phyloP scores from a whole-genome alignment of 1,140 invertebrate genomes.

The Drosophila hydei region DNA sequence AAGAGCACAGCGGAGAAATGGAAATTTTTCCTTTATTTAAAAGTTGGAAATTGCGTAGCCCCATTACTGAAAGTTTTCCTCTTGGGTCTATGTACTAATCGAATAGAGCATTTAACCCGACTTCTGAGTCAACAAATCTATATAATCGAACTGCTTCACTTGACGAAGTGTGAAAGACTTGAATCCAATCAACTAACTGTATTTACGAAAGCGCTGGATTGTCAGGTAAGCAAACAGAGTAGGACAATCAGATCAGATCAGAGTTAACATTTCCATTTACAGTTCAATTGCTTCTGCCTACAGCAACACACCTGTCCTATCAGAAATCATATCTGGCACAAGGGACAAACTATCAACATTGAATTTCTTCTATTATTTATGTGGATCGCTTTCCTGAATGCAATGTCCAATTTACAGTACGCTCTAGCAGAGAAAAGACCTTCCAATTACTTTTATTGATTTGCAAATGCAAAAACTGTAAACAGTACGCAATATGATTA shows the following conservation, averaged over 20 bases:
- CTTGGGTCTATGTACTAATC: not conserved
- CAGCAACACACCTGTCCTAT: not conserved
- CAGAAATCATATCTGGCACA: slow-evolving; percentile 11
- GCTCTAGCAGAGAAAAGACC: not conserved
- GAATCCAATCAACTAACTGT: too few relatives aligned
- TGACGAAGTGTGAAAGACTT: not conserved
- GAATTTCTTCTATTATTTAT: slow-evolving; percentile 1
- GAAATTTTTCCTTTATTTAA: not conserved
- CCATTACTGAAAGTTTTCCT: not conserved
- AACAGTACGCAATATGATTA: too few relatives aligned
- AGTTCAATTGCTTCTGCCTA: not conserved
- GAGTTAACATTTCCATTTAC: not conserved
- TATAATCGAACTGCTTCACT: not conserved
- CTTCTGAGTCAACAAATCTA: not conserved
- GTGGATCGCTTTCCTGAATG: slow-evolving; percentile 1
- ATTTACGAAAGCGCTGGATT: not conserved
- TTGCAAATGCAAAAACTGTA: too few relatives aligned
- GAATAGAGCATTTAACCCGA: not conserved
- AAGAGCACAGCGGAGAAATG: slow-evolving; percentile 3
- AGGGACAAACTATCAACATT: not conserved
- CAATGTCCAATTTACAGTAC: slow-evolving; percentile 11
- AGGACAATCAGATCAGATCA: not conserved
- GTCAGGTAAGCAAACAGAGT: not conserved
- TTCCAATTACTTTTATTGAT: too few relatives aligned
- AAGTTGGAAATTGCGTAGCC: not conserved